These are phyloP conservation scores for Pollenia angustigena DNA, from an alignment of 2,888 invertebrate genomes.

Conservation along the genomic window DNA sequence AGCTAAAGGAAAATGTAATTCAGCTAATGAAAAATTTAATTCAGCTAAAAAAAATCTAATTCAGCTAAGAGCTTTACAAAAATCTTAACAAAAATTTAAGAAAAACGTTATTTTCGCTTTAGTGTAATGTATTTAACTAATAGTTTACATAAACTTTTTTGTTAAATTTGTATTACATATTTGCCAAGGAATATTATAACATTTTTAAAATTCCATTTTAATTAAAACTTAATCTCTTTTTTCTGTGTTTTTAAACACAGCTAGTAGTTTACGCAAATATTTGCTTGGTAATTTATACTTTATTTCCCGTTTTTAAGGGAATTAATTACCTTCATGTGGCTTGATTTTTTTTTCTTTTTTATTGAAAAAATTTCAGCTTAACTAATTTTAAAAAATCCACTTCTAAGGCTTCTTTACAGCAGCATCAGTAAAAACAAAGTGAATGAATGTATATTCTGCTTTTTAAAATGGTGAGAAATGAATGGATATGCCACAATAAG, in stretches of 20 bases:
- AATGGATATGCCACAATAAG: background rate
- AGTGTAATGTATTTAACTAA: no score
- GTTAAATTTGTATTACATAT: no score
- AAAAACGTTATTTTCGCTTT: no score
- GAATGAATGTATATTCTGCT: background rate
- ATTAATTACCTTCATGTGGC: constrained; percentile 17
- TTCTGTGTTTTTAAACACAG: background rate
- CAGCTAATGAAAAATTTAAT: no score
- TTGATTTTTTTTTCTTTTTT: background rate
- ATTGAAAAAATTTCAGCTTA: background rate
- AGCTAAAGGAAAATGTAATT: no score
- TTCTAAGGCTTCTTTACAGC: constrained; percentile 7
- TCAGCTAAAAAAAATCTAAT: no score
- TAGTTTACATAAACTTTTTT: no score
- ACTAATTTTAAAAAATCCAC: background rate
- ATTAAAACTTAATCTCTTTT: background rate
- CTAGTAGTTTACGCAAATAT: background rate
- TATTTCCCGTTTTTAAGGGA: background rate
- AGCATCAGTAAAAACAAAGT: background rate
- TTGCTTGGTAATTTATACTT: constrained; percentile 10
- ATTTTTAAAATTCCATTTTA: background rate
- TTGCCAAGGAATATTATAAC: no score
- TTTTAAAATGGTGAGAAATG: background rate
- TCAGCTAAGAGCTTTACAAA: no score
- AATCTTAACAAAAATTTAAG: no score